A percentile compares a stretch with the other conserved stretches of the same genome.
phyloP scores from a whole-genome alignment of 2,888 invertebrate genomes.

The Sturmia bella region DNA sequence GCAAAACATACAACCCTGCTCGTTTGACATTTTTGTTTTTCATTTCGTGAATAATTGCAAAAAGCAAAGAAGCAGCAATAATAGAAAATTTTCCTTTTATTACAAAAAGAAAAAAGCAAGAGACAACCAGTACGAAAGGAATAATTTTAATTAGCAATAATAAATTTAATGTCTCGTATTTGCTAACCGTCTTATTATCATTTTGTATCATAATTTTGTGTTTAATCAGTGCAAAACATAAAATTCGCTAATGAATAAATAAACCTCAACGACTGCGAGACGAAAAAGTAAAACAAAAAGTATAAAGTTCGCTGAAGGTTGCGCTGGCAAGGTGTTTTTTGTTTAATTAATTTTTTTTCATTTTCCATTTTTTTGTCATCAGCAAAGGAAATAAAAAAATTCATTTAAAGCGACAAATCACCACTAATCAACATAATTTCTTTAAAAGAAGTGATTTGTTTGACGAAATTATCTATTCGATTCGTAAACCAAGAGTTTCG shows the following conservation, averaged over 20 bases:
- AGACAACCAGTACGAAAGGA: conserved; percentile 37
- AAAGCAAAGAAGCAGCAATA: conserved; percentile 22
- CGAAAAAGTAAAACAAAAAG: conserved; percentile 72
- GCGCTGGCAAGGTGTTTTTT: conserved; percentile 64
- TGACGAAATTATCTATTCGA: not conserved
- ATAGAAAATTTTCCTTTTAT: conserved; percentile 30
- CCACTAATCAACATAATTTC: conserved; percentile 10
- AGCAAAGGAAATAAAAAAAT: conserved; percentile 16
- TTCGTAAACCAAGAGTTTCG: conserved; percentile 1
- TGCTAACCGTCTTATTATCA: conserved; percentile 13
- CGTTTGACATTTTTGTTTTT: conserved; percentile 17
- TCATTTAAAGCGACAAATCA: not conserved
- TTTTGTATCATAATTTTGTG: not conserved
- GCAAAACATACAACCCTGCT: conserved; percentile 33
- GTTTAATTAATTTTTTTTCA: conserved; percentile 36
- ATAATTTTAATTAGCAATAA: conserved; percentile 41
- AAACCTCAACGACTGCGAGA: conserved; percentile 32
- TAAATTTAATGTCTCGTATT: conserved; percentile 6
- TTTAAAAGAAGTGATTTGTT: not conserved
- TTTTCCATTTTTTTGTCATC: conserved; percentile 40
- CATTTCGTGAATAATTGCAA: not conserved
- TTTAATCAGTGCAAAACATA: conserved; percentile 8
- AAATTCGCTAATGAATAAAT: not conserved
- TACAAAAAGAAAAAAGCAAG: conserved; percentile 17
- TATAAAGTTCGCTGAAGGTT: conserved; percentile 72